A percentile compares a stretch with the other conserved stretches of the same genome.
Conservation (phyloP, 1,140 invertebrate genomes). For the Scaptomyza graminum region DNA sequence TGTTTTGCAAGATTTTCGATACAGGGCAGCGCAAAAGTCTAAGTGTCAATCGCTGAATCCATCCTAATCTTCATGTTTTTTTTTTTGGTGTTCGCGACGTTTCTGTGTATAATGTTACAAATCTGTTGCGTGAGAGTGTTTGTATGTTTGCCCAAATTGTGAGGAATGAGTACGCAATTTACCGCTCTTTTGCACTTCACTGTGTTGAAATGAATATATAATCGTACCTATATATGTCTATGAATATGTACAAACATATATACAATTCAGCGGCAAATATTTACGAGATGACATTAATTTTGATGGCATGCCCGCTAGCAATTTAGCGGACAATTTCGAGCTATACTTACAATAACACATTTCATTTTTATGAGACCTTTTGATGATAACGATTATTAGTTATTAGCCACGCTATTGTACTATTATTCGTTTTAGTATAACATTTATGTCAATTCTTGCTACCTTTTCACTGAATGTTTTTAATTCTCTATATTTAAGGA, state of each 20-base stretch:
- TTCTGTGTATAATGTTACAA: slow-evolving; percentile 46
- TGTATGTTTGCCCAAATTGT: slow-evolving; percentile 15
- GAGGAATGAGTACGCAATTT: slow-evolving; percentile 60
- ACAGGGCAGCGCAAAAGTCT: neutral
- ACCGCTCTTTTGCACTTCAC: slow-evolving; percentile 77
- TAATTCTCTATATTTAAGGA: neutral
- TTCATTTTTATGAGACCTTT: slow-evolving; percentile 55
- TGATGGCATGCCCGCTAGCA: slow-evolving; percentile 64
- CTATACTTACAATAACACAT: slow-evolving; percentile 42
- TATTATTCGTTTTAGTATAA: too few species aligned
- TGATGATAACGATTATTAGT: slow-evolving; percentile 72
- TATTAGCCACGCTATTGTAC: slow-evolving; percentile 68
- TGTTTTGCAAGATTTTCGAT: neutral
- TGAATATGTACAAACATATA: neutral
- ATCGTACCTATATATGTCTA: neutral
- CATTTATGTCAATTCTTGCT: slow-evolving; percentile 24
- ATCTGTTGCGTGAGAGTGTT: slow-evolving; percentile 34
- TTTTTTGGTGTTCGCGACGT: slow-evolving; percentile 32
- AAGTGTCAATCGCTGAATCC: neutral
- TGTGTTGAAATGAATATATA: slow-evolving; percentile 43
- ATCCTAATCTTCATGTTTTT: slow-evolving; percentile 1
- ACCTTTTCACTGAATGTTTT: slow-evolving; percentile 19
- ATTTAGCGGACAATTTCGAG: slow-evolving; percentile 34
- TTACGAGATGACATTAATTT: slow-evolving; percentile 76
- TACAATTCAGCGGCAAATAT: slow-evolving; percentile 42